Base-by-base conservation (phyloP, 2,888 invertebrate species). In the Cinara cedri region DNA sequence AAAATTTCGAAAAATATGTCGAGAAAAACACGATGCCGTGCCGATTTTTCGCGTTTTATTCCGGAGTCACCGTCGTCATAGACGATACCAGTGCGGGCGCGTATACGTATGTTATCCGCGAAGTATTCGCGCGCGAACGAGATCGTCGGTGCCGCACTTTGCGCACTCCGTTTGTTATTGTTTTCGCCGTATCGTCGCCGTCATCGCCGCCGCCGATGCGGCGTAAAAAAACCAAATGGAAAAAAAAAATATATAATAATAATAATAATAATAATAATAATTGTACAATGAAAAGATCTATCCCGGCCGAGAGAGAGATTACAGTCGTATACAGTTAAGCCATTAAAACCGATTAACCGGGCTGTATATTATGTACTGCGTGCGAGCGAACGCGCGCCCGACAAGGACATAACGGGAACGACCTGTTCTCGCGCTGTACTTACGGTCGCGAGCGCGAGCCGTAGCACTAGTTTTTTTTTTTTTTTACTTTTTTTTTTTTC, bases 321-420 rank as follows among this genome's bases (percentile, higher is more conserved):
- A 34, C 6, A 34, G 34, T 34, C 34, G 34, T 34, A 34, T 76
- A 76, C 76, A 76, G 76, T 76, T 76, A 76, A 76, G 66, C 57
- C 66, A 57, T 76, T 76, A 76, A 76, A 66, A 76, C 65, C 76
- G 76, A 76, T 76, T 76, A 66, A 76, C 66, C 19, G 60, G 60
- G 6, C 34, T 4, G 34, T 57, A 72, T 44, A n/a, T 54, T 54
- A n/a, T 55, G 11, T 16, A 44, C 26, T 42, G 10, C 16, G 42
- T 44, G 21, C 21, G 19, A 6, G 26, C 55, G 34, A 55, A 16
- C 19, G 54, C 51, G 49, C 60, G 46, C 51, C 16, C 70, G 62
- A 51, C 74, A 66, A 66, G 54, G 66, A 54, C 75, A 66, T 76
- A 76, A 76, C 76, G 76, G 76, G 76, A 76, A 57, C 76, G 76